These are phyloP conservation scores for Cephus pulcher DNA, from an alignment of 2,888 invertebrate genomes.

Conservation along the genomic window DNA sequence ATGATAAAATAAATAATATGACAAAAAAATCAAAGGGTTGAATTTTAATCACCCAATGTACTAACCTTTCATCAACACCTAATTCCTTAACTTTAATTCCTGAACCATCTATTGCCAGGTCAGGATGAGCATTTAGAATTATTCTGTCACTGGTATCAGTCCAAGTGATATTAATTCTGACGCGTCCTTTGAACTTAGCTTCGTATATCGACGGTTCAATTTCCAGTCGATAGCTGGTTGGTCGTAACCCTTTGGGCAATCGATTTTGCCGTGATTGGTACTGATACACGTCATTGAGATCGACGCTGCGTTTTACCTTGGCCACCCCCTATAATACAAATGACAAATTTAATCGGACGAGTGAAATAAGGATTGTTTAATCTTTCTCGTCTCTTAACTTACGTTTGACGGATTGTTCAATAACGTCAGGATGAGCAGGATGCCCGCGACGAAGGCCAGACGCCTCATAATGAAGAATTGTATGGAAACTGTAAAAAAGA, in stretches of 20 bases:
- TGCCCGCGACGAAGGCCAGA: not conserved
- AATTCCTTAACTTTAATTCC: slow-evolving; percentile 67
- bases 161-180: slow-evolving; percentile 79
- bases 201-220: slow-evolving; percentile 76
- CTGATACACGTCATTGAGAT: slow-evolving; percentile 77
- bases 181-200: slow-evolving; percentile 75
- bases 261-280: slow-evolving; percentile 76
- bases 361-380: not conserved
- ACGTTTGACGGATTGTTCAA: not conserved
- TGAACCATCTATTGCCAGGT: slow-evolving; percentile 71
- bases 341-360: not conserved
- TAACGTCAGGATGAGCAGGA: not conserved
- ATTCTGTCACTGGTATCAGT: slow-evolving; percentile 73
- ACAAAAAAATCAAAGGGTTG: not conserved
- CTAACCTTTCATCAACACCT: slow-evolving; percentile 56
- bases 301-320: slow-evolving; percentile 73
- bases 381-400: not conserved
- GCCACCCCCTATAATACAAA: slow-evolving; percentile 22
- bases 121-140: slow-evolving; percentile 75
- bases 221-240: slow-evolving; percentile 75
- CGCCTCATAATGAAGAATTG: not conserved
- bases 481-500: not conserved
- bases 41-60: not conserved
- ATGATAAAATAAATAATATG: not conserved
- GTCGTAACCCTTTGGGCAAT: slow-evolving; percentile 74